Base-by-base conservation (phyloP, 2,113 vertebrate genomes). In the Xenopus tropicalis region DNA sequence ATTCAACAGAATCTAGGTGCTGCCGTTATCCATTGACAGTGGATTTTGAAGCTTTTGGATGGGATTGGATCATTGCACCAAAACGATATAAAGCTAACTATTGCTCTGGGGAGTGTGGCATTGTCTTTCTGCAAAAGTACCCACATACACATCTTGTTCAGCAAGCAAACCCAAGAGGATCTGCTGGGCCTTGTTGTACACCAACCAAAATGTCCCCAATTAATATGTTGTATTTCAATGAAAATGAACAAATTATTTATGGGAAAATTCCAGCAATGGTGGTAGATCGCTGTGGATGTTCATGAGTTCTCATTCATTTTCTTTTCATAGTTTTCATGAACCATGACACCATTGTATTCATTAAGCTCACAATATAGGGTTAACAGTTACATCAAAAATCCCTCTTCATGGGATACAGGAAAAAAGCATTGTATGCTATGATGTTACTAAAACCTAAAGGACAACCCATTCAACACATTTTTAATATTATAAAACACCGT, bases 81-180 rank as follows among this genome's bases (percentile, higher is more conserved):
- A 99, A 98, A 78, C 93, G 97, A 90, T 99, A 98, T 84, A 99
- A 98, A 90, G 97, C 97, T 14, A 98, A 99, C 81, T 99, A 99
- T 62, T 99, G 97, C 89, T 97, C 95, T 0, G 97, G 97, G 80
- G 96, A 99, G 86, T 99, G 97, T 24, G 97, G 98, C 88, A 96
- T 96, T 86, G 95, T 98, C 76, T 94, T 98, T 88, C 84, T 99
- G 89, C 96, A 98, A 87, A 98, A 98, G 82, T 98, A 98, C 79
- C 97, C 97, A 0, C 97, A 99, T 86, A 98, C 96, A 66, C 97
- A 99, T 85, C 93, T 99, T 1, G 97, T 98, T 51, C 96, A 97
- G 87, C 94, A 96, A 83, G 96, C 95, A 72, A 98, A 95, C 78
- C 97, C 97, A 23, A 84, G 92, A 24, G 97, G 97, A 42, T 94